phyloP scores from a whole-genome alignment of 2,113 vertebrate species.

The Elaphurus davidianus region DNA sequence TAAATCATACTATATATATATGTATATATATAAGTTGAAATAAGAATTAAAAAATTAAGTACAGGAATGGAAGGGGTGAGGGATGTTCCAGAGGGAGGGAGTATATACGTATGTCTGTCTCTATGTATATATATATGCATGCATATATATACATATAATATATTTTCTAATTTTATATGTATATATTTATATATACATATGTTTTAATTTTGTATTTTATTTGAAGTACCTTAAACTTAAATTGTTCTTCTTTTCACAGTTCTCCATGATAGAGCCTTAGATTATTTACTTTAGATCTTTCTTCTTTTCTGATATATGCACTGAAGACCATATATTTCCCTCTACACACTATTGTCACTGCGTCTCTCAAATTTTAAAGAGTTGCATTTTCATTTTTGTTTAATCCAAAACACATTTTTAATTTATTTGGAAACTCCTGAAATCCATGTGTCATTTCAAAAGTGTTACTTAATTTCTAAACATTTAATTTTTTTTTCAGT shows the following conservation, averaged over 20 bases:
- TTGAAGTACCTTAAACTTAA: not conserved
- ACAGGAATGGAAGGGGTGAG: not conserved
- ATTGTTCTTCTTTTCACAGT: not conserved
- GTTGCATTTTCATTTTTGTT: not conserved
- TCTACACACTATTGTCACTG: not conserved
- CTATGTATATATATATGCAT: not conserved
- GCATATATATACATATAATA: not conserved
- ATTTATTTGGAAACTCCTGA: not conserved
- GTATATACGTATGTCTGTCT: not conserved
- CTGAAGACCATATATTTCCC: not conserved
- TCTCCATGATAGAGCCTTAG: not conserved
- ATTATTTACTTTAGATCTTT: not conserved
- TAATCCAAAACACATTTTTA: not conserved
- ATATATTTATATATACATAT: not conserved
- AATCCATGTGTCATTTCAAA: not conserved
- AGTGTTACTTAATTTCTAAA: not conserved
- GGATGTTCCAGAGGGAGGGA: not conserved
- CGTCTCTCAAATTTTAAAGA: not conserved
- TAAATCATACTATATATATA: not conserved
- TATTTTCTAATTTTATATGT: not conserved
- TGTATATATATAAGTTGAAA: not conserved
- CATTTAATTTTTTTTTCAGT: not conserved
- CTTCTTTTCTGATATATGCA: not conserved
- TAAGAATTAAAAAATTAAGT: not conserved
- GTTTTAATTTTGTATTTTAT: not conserved